phyloP scores from a whole-genome alignment of 2,113 vertebrate genomes.

The Xenopus borealis region DNA sequence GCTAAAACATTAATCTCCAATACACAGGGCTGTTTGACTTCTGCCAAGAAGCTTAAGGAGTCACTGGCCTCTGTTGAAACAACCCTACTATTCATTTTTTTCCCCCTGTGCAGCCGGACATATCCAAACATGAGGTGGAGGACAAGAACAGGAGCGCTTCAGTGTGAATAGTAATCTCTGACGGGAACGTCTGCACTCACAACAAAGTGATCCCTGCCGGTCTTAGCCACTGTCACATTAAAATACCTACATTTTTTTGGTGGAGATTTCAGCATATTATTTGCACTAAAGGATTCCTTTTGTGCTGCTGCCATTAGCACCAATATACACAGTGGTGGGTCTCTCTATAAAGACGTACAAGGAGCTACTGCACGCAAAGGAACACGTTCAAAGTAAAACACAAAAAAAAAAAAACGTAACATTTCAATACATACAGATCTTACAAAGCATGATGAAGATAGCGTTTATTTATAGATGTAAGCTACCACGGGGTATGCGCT shows the following conservation, averaged over 20 bases:
- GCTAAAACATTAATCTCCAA: constrained; percentile 17
- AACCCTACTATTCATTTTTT: constrained; percentile 32
- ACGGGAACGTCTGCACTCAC: constrained; percentile 6
- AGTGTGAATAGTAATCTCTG: constrained; percentile 18
- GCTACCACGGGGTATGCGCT: no score
- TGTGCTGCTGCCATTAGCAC: no score
- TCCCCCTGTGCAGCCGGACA: constrained; percentile 10
- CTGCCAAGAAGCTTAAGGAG: constrained; percentile 37
- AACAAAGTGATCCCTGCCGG: constrained; percentile 6
- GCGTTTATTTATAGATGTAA: no score
- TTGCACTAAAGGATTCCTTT: background rate
- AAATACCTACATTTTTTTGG: background rate
- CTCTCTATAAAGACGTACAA: no score
- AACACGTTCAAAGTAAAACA: no score
- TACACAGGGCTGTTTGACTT: constrained; percentile 16
- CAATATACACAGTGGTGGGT: no score
- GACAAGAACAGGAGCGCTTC: background rate
- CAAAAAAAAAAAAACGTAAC: no score
- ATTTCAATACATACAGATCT: no score
- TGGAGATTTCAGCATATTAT: no score
- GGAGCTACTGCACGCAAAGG: no score
- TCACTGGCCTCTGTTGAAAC: constrained; percentile 37
- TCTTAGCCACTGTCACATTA: background rate
- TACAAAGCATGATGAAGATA: no score
- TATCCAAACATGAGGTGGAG: constrained; percentile 22